Percentiles rank a stretch among this genome's conserved stretches.
These are phyloP conservation scores for Myzus persicae DNA, from an alignment of 1,140 invertebrate genomes.

Conservation along the genomic window DNA sequence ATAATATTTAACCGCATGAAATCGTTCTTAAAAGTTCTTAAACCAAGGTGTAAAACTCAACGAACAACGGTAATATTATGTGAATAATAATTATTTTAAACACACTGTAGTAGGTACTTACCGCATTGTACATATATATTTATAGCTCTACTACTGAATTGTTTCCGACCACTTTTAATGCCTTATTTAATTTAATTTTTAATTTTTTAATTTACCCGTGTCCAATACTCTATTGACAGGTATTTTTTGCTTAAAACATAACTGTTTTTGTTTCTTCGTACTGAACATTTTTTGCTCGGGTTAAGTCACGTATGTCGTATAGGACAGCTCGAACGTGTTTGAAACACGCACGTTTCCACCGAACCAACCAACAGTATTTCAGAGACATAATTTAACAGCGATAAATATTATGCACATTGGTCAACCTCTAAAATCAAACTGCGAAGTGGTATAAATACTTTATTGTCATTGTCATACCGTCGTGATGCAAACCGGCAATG, in stretches of 20 bases:
- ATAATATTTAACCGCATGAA: constrained; percentile 15
- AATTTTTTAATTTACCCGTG: neutral
- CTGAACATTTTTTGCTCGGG: neutral
- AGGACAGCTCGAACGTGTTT: neutral
- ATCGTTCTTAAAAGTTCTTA: neutral
- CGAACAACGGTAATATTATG: neutral
- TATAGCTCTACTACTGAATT: neutral
- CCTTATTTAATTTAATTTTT: constrained; percentile 10
- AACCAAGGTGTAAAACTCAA: neutral
- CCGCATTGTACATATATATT: neutral
- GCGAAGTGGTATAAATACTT: neutral
- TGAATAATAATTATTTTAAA: neutral
- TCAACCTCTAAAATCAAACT: constrained; percentile 10
- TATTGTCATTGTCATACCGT: neutral
- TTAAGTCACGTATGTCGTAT: constrained; percentile 29
- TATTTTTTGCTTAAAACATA: constrained; percentile 29
- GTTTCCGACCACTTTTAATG: neutral
- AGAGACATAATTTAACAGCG: neutral
- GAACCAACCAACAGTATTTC: constrained; percentile 1
- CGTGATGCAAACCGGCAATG: neutral
- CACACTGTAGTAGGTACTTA: neutral
- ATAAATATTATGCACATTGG: constrained; percentile 26
- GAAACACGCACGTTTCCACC: constrained; percentile 10
- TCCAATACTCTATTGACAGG: constrained; percentile 32
- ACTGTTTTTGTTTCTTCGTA: constrained; percentile 33